A percentile compares a stretch with the other conserved stretches of the same genome.
phyloP scores from a whole-genome alignment of 1,140 invertebrate genomes.

The Temnothorax nylanderi region DNA sequence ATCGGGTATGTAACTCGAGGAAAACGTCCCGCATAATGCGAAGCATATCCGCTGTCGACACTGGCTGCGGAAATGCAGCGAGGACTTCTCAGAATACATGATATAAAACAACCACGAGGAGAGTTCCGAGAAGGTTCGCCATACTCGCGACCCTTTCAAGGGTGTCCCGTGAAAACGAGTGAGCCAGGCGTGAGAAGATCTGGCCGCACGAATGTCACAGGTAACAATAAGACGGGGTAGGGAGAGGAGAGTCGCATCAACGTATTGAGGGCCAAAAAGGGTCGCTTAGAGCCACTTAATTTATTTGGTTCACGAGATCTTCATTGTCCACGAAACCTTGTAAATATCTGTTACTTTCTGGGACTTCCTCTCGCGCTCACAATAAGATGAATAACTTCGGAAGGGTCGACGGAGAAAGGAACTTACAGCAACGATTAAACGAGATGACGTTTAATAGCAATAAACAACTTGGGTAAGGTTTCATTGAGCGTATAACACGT shows the following conservation, averaged over 20 bases:
- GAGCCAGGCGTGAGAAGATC: constrained; percentile 39
- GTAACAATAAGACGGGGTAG: constrained; percentile 12
- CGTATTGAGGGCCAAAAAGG: not conserved
- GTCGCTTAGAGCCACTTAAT: constrained; percentile 13
- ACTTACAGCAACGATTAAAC: not conserved
- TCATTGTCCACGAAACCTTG: not conserved
- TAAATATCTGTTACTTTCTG: constrained; percentile 5
- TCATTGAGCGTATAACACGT: not conserved
- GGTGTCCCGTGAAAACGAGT: constrained; percentile 29
- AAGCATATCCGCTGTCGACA: constrained; percentile 39
- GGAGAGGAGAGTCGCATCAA: not conserved
- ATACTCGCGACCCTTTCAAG: constrained; percentile 14
- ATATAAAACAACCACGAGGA: constrained; percentile 39
- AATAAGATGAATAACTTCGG: not conserved
- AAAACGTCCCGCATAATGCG: constrained; percentile 39
- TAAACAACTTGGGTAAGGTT: not conserved
- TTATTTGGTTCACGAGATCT: not conserved
- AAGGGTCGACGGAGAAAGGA: not conserved
- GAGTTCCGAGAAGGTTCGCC: constrained; percentile 39
- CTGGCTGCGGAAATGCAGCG: constrained; percentile 37
- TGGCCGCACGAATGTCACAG: not conserved
- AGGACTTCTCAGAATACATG: constrained; percentile 35
- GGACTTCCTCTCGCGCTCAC: constrained; percentile 7
- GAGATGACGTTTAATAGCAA: not conserved
- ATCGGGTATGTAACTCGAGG: constrained; percentile 20